Evolutionary conservation across 2,888 invertebrate genomes (phyloP).

Genomic region (Malthinus seriepunctatus): DNA sequence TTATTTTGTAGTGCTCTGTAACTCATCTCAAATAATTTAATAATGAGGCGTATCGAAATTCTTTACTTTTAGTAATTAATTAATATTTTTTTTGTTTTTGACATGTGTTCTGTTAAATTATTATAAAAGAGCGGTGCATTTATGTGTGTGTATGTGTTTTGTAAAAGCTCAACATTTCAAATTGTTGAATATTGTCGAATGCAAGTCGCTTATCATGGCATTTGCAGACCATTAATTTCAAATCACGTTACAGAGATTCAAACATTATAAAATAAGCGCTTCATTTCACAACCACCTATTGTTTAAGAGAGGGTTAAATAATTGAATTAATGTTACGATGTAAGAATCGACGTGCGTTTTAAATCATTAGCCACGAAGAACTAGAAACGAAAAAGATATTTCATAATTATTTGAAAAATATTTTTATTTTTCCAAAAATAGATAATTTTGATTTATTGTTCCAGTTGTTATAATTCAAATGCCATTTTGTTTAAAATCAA

Average conservation of each 20-base stretch:
- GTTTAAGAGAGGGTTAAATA: conserved; percentile 59
- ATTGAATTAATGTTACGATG: conserved; percentile 49
- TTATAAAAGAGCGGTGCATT: background rate
- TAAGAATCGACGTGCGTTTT: conserved; percentile 32
- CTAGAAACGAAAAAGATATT: background rate
- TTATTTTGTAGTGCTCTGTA: conserved; percentile 32
- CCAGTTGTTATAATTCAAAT: no score
- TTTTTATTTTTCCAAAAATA: background rate
- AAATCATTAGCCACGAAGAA: conserved; percentile 17
- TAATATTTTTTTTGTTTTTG: background rate
- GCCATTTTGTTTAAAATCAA: no score
- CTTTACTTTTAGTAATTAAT: no score
- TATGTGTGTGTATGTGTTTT: conserved; percentile 9
- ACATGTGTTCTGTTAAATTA: background rate
- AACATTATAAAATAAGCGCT: conserved; percentile 58
- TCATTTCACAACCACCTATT: conserved; percentile 58
- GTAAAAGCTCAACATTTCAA: conserved; percentile 31
- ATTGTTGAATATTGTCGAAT: conserved; percentile 40
- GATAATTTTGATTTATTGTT: background rate
- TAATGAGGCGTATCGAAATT: background rate
- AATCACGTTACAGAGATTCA: conserved; percentile 56
- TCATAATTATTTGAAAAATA: background rate
- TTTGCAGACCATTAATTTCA: conserved; percentile 57
- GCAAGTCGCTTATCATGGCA: conserved; percentile 53
- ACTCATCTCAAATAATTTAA: background rate